Conservation (phyloP, 1,140 invertebrate genomes). For the Drosophila teissieri region DNA sequence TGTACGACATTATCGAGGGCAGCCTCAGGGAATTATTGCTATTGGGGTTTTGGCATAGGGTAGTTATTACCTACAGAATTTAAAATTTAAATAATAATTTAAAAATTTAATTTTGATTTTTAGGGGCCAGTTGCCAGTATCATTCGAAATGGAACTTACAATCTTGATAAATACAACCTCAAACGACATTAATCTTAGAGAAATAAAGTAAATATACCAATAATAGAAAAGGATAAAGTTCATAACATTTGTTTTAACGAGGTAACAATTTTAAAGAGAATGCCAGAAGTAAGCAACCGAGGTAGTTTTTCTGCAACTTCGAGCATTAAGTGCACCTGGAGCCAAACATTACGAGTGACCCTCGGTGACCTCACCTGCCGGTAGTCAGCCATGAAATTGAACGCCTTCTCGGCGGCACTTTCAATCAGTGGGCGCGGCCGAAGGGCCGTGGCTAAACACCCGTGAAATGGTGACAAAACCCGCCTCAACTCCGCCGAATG, state of each 20-base stretch:
- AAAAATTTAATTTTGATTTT: too few relatives aligned
- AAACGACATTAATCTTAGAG: too few relatives aligned
- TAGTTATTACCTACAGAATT: too few relatives aligned
- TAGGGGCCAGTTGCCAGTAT: too few relatives aligned
- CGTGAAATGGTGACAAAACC: constrained; percentile 55
- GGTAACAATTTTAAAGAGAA: background rate
- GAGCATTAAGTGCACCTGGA: background rate
- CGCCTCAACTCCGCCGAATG: constrained; percentile 34
- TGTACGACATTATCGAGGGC: constrained; percentile 2
- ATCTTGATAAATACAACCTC: too few relatives aligned
- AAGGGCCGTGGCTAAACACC: constrained; percentile 41
- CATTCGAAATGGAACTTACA: too few relatives aligned
- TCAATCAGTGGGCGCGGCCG: constrained; percentile 46
- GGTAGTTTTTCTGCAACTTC: background rate
- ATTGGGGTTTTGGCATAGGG: background rate
- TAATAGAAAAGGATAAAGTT: too few relatives aligned
- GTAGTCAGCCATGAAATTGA: constrained; percentile 61
- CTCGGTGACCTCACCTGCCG: constrained; percentile 39
- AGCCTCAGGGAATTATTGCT: background rate
- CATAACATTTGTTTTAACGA: background rate
- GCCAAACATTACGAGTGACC: constrained; percentile 24
- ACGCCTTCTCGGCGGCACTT: constrained; percentile 52
- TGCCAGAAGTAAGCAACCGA: too few relatives aligned
- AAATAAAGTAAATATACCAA: too few relatives aligned
- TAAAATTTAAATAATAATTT: too few relatives aligned